Conservation (phyloP, 1,140 invertebrate species). For the Oryzaephilus surinamensis region DNA sequence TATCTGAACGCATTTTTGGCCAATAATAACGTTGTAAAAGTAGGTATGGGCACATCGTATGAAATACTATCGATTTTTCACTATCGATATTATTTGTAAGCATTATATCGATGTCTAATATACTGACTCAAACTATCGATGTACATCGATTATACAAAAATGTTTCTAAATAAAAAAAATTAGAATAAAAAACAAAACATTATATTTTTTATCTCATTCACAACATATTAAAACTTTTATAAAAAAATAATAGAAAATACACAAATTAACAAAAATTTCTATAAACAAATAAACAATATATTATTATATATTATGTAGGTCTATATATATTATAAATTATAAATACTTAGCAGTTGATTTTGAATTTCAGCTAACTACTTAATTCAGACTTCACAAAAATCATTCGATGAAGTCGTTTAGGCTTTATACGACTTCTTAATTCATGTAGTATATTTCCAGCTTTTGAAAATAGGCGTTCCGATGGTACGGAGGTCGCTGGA, state of each 20-base stretch:
- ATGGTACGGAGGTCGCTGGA: background rate
- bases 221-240: too few species aligned
- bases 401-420: background rate
- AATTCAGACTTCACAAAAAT: background rate
- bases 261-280: too few species aligned
- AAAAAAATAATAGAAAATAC: too few species aligned
- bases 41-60: constrained; percentile 1
- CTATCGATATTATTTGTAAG: background rate
- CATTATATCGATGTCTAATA: constrained; percentile 1
- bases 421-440: background rate
- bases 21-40: too few species aligned
- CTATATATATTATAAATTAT: background rate
- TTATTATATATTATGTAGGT: too few species aligned
- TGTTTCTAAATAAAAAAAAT: background rate
- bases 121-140: constrained; percentile 1
- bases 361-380: too few species aligned
- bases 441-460: background rate
- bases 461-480: constrained; percentile 1
- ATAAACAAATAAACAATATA: too few species aligned
- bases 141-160: background rate
- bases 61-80: constrained; percentile 1
- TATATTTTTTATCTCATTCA: too few species aligned
- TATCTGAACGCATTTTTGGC: too few species aligned
- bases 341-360: background rate
- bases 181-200: too few species aligned